Evolutionary conservation across 2,888 invertebrate species (phyloP), one percentile per base, ranked within the genome.

Genomic region (Nemapogon koenigi): DNA sequence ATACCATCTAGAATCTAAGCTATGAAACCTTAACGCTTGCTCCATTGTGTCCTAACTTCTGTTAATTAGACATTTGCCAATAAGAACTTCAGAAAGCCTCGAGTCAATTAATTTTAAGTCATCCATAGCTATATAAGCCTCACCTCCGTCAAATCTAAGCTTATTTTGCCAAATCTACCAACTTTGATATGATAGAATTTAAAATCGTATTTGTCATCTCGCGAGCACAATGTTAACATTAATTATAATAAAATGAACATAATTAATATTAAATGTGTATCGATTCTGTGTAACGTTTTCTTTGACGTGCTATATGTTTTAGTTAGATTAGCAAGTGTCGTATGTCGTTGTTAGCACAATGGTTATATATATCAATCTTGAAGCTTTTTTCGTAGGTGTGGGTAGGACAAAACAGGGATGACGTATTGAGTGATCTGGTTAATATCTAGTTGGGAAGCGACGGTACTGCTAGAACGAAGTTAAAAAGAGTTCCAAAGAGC

Each of bases 81-180:
- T 55, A 55, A 27, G 28, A 37, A 11, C 27, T 14, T 13, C 13
- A 7, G 26, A 51, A 60, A 57, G 51, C 60, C 67, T 63, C 56
- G 56, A 66, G 75, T 76, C 75, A 76, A 76, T 76, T 76, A 76
- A 64, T 69, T 76, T 75, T 70, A 75, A 73, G 76, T 75, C 75
- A 76, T 72, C 63, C 59, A 66, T 73, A 75, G 66, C 10, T 28
- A 13, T 6, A 13, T 33, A 18, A 19, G 33, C 33, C 33, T 6
- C 10, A n/a, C 26, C 14, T 35, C 16, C 13, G 37, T 18, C 37
- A 27, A 8, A n/a, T n/a, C n/a, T n/a, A n/a, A 11, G 37, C 37
- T 28, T 25, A 16, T 35, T 37, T 37, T 37, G 27, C 37, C 28
- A 37, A 27, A 27, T 28, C 16, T 32, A 27, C 36, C 35, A 14